These are phyloP conservation scores for Bombus waltoni DNA, from an alignment of 1,140 invertebrate genomes.

Conservation along the genomic window DNA sequence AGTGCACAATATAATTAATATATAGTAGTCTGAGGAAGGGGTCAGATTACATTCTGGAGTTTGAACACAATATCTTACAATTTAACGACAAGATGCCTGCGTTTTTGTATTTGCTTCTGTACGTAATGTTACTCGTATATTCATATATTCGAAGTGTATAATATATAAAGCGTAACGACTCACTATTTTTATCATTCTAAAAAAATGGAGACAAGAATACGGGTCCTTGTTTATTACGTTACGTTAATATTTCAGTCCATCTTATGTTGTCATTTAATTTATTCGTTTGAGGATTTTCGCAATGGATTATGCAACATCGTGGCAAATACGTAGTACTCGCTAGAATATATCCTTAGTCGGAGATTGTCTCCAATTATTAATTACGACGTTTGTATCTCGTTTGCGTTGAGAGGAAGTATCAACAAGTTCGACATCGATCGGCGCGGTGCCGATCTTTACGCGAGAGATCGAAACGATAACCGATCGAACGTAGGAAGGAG, in stretches of 20 bases:
- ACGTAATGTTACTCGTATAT: constrained; percentile 78
- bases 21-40: constrained; percentile 80
- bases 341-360: constrained; percentile 59
- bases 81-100: constrained; percentile 81
- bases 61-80: constrained; percentile 82
- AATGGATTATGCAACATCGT: constrained; percentile 71
- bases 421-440: not conserved
- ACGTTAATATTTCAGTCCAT: constrained; percentile 75
- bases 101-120: constrained; percentile 78
- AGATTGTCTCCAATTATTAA: constrained; percentile 71
- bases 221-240: constrained; percentile 74
- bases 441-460: not conserved
- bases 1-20: constrained; percentile 70
- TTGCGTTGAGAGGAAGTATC: constrained; percentile 5
- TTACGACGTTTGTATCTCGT: constrained; percentile 63
- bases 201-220: constrained; percentile 76
- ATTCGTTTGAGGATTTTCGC: constrained; percentile 55
- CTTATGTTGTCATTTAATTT: constrained; percentile 69
- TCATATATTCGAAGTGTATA: constrained; percentile 77
- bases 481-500: not conserved
- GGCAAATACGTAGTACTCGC: constrained; percentile 65
- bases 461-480: not conserved
- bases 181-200: constrained; percentile 78
- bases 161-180: constrained; percentile 80
- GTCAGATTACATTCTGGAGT: constrained; percentile 81